Base-by-base conservation (phyloP, 2,797 vertebrate genomes). In the Chaetophractus vellerosus region DNA sequence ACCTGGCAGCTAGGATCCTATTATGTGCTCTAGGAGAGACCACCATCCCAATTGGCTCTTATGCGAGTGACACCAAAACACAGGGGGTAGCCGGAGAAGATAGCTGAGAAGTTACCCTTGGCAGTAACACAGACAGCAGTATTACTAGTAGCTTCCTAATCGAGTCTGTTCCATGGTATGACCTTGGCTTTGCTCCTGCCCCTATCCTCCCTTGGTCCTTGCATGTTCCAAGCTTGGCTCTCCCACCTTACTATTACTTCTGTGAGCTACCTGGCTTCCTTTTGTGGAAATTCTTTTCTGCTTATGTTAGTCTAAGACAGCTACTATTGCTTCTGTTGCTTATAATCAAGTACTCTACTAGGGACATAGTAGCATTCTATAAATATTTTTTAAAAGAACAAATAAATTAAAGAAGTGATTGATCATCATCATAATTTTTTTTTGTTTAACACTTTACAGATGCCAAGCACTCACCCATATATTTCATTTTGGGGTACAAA, bases 371-470 rank as follows among this genome's bases (percentile, higher is more conserved):
- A 95, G 41, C 24, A 63, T 19, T 86, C 64, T 50, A 66, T 68
- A 68, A 68, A 69, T 76, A 86, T 80, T 76, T 72, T 74, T 76
- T 78, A 80, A 92, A 64, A 61, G 55, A 86, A 93, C 61, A 79
- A 85, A 63, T 75, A 24, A 68, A 90, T 50, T 26, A 50, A 71
- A 64, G 2, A 71, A 24, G 69, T n/a, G 18, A 52, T 71, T 45
- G 33, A 9, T 24, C 41, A 45, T 57, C 45, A 71, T 36, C 78
- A 26, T 41, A 59, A 68, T n/a, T 91, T 93, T n/a, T 91, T 93
- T 94, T 64, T 38, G 5, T 55, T 45, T 28, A 68, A 55, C 33
- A 88, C 26, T 45, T 92, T 55, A 88, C 8, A 80, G 26, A 66
- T 59, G 72, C 87, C 50, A 85, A 33, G 69, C 50, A 93, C 23